These are phyloP conservation scores for Coecobrya sp. DNA, from an alignment of 2,888 invertebrate species.

Conservation along the genomic window DNA sequence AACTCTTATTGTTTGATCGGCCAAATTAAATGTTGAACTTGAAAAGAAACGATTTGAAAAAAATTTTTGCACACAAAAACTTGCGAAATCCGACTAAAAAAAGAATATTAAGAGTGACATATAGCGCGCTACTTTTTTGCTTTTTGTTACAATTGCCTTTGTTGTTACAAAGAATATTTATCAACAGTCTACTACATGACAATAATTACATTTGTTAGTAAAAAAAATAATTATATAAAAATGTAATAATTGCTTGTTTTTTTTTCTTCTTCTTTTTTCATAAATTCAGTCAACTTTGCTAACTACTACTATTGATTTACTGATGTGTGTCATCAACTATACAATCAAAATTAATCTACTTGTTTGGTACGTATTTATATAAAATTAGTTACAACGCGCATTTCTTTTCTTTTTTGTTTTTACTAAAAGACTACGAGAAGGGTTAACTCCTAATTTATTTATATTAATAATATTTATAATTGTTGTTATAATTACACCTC, in stretches of 20 bases:
- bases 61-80: background rate
- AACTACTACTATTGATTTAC: constrained; percentile 35
- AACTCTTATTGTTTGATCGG: background rate
- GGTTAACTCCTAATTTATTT: constrained; percentile 23
- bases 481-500: constrained; percentile 77
- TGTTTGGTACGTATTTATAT: background rate
- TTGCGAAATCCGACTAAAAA: background rate
- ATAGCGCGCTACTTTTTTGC: background rate
- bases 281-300: constrained; percentile 36
- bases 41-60: background rate
- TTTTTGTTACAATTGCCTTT: constrained; percentile 76
- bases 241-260: background rate
- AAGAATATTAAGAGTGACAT: background rate
- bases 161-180: constrained; percentile 73
- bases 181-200: constrained; percentile 32
- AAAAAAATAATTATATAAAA: background rate
- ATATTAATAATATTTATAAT: constrained; percentile 51
- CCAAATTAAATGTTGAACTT: background rate
- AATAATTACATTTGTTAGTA: constrained; percentile 53
- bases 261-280: background rate
- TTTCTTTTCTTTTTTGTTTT: constrained; percentile 10
- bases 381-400: constrained; percentile 20
- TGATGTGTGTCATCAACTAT: constrained; percentile 43
- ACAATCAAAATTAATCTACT: constrained; percentile 15
- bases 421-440: background rate